Base-by-base conservation (phyloP, 2,888 invertebrate genomes). In the Acronicta leporina region DNA sequence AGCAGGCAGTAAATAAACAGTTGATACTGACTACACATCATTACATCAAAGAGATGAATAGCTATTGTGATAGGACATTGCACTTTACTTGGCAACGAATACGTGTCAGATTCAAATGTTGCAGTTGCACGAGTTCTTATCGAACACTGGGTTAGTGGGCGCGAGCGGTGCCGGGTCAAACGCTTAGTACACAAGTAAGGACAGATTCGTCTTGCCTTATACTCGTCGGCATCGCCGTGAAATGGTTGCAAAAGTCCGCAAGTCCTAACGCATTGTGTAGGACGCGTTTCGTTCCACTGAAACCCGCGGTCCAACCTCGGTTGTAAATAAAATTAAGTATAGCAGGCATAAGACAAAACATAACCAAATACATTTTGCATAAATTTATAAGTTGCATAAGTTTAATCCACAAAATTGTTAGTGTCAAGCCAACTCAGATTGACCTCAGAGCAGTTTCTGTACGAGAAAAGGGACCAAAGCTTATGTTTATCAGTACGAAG, bases 21-120 rank as follows among this genome's bases (percentile, higher is more conserved):
- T 92, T 89, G 92, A 92, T 92, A 92, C 88, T 85, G 85, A 89
- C 91, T 90, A 90, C 89, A 91, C 91, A 91, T 92, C 88, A 91
- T 92, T 91, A 90, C 90, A 91, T 90, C 88, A 87, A 90, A 88
- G 86, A 89, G 87, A 88, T 91, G 87, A 88, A 88, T 83, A 84
- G 79, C 73, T 74, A 80, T 86, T 88, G 85, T 84, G 64, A 80
- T 73, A 79, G 83, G 87, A 91, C 84, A 91, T 85, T 88, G 84
- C 81, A 87, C 91, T 88, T 80, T 92, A 84, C 65, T 35, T 7
- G 0, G 30, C 55, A 67, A 55, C 55, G 27, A 80, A 86, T 90
- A 92, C 80, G 83, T 82, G 78, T 83, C 68, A 89, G 76, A 88
- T 77, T 91, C 68, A 81, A 72, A 80, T 73, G 81, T 71, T 60